phyloP scores from a whole-genome alignment of 2,113 vertebrate species.

The Halcyon senegalensis region DNA sequence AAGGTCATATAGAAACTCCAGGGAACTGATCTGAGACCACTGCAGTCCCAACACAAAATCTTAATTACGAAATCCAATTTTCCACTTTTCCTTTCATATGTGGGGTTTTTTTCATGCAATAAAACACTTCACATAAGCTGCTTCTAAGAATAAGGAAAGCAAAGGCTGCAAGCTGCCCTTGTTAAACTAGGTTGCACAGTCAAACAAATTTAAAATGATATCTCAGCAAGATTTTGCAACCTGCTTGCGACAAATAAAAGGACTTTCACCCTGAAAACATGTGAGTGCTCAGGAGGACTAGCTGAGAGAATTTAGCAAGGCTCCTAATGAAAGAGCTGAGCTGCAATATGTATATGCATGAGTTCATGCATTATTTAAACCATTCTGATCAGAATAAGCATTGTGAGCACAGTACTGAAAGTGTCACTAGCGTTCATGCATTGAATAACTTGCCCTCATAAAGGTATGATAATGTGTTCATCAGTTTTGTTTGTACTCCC shows the following conservation, averaged over 20 bases:
- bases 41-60: neutral
- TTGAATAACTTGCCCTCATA: constrained; percentile 55
- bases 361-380: constrained; percentile 75
- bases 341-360: constrained; percentile 57
- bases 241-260: constrained; percentile 28
- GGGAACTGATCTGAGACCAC: neutral
- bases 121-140: constrained; percentile 17
- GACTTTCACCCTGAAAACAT: constrained; percentile 38
- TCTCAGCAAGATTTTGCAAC: constrained; percentile 56
- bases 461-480: constrained; percentile 57
- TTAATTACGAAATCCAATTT: constrained; percentile 42
- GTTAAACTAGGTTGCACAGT: constrained; percentile 47
- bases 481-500: constrained; percentile 55
- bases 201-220: constrained; percentile 48
- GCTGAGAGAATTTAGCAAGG: constrained; percentile 34
- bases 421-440: constrained; percentile 31
- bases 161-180: constrained; percentile 11
- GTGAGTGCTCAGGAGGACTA: neutral
- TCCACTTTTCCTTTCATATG: neutral
- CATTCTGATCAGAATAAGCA: constrained; percentile 62
- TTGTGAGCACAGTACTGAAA: constrained; percentile 47
- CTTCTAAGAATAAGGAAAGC: constrained; percentile 5
- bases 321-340: constrained; percentile 49
- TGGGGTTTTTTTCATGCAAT: neutral
- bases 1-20: neutral